Evolutionary conservation across 2,888 invertebrate genomes (phyloP).

Genomic region (Machimus atricapillus): DNA sequence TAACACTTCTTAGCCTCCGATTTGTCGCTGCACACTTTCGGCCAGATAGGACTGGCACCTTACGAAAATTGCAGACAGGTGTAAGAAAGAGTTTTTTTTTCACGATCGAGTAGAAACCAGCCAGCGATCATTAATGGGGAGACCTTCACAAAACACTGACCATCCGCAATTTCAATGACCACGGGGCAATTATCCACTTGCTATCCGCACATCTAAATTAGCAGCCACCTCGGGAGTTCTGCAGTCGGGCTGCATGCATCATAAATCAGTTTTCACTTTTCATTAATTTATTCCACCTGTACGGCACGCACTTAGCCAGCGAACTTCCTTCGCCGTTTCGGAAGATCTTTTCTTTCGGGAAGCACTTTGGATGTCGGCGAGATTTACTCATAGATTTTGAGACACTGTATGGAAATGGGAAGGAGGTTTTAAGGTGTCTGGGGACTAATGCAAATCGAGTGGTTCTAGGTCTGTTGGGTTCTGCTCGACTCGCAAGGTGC

Average conservation of each 20-base stretch:
- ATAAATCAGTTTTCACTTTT: slow-evolving; percentile 40
- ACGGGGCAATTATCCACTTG: slow-evolving; percentile 13
- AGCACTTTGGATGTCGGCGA: not conserved
- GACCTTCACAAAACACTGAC: slow-evolving; percentile 42
- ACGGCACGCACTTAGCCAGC: not conserved
- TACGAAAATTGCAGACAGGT: not conserved
- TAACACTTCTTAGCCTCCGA: not conserved
- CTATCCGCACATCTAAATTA: slow-evolving; percentile 15
- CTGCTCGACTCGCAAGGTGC: not conserved
- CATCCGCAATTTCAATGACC: slow-evolving; percentile 40
- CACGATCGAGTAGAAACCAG: not conserved
- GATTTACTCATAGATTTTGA: not conserved
- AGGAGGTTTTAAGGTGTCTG: not conserved
- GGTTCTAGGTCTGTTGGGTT: not conserved
- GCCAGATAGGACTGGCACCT: not conserved
- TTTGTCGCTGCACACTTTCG: not conserved
- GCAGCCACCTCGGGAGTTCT: not conserved
- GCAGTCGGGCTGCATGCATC: slow-evolving; percentile 12
- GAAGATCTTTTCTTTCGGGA: not conserved
- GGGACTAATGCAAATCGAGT: not conserved
- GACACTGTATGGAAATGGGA: not conserved
- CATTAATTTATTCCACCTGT: slow-evolving; percentile 35
- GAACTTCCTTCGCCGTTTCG: not conserved
- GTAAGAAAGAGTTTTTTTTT: not conserved
- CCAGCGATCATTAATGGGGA: not conserved